Evolutionary conservation across 2,113 vertebrate species (phyloP), one percentile per base, ranked within the genome.

Genomic region (Leucosticte australis): DNA sequence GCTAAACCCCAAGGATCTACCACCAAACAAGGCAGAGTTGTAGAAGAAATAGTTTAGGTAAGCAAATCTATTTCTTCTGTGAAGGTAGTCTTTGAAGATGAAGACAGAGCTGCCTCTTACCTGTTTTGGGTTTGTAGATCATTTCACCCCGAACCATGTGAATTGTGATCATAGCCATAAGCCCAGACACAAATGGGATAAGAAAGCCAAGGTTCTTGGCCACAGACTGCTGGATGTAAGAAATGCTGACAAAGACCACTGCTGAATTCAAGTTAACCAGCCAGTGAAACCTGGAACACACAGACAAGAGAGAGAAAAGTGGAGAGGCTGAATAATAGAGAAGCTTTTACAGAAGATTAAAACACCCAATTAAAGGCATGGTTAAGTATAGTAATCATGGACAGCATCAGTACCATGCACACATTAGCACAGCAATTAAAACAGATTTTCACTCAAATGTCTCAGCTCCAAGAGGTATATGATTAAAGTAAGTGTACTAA

Each of bases 161-260:
- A 86, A 99, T 98, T 79, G 98, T 98, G 55, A 99, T 97, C 52
- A 99, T 94, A 49, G 98, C 97, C 97, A 98, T 98, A 41, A 99
- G 93, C 52, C 97, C 91, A 2, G 99, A 99, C 57, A 98, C 98
- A 95, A 99, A 98, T 4, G 99, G 99, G 91, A 98, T 98, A 28
- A 99, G 98, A 71, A 99, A 99, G 85, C 98, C 98, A 53, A 99
- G 95, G 90, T 98, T 98, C 96, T 98, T 98, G 50, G 98, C 98
- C 86, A 98, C 98, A 5, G 98, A 98, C 89, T 99, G 98, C 96
- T 99, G 99, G 93, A 99, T 98, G 62, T 98, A 99, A 76, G 99
- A 98, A 83, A 99, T 99, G 73, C 98, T 99, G 97, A 99, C 97
- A 97, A 99, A 99, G 91, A 99, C 98, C 33, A 99, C 94, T 2